These are phyloP conservation scores for Sipha flava DNA, from an alignment of 1,140 invertebrate species.

Conservation along the genomic window DNA sequence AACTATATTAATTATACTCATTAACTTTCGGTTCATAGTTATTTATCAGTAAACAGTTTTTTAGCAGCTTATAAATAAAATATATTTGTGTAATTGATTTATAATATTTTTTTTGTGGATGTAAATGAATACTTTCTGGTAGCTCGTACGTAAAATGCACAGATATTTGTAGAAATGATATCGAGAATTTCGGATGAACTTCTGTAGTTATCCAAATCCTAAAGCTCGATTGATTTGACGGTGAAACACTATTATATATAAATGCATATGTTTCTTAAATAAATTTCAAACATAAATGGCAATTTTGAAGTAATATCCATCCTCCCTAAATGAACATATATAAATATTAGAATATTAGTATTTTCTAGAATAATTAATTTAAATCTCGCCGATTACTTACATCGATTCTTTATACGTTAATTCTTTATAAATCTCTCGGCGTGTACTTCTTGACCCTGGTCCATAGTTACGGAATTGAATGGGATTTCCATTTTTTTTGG, in stretches of 20 bases:
- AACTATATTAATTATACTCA: too few species aligned
- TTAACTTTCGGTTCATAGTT: too few species aligned
- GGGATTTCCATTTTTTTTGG: constrained; percentile 75
- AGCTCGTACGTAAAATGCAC: constrained; percentile 98
- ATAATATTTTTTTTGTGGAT: too few species aligned
- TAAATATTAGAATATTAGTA: too few species aligned
- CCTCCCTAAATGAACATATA: constrained; percentile 53
- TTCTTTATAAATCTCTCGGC: constrained; percentile 71
- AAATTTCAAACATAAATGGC: constrained; percentile 86
- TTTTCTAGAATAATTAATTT: too few species aligned
- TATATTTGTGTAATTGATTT: too few species aligned
- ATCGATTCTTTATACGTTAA: constrained; percentile 67
- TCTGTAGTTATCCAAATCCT: constrained; percentile 94
- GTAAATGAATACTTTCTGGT: constrained; percentile 82
- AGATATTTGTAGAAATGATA: constrained; percentile 74
- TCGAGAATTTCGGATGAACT: constrained; percentile 88
- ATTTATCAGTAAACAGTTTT: too few species aligned
- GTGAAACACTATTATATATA: constrained; percentile 76
- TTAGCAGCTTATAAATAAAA: too few species aligned
- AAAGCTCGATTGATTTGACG: constrained; percentile 73
- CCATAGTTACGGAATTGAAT: constrained; percentile 83
- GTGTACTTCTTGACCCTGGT: constrained; percentile 91
- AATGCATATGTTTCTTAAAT: constrained; percentile 75
- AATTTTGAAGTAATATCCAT: constrained; percentile 91
- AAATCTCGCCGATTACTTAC: too few species aligned